Conservation (phyloP, 2,113 vertebrate genomes). For the Amphilophus citrinellus region DNA sequence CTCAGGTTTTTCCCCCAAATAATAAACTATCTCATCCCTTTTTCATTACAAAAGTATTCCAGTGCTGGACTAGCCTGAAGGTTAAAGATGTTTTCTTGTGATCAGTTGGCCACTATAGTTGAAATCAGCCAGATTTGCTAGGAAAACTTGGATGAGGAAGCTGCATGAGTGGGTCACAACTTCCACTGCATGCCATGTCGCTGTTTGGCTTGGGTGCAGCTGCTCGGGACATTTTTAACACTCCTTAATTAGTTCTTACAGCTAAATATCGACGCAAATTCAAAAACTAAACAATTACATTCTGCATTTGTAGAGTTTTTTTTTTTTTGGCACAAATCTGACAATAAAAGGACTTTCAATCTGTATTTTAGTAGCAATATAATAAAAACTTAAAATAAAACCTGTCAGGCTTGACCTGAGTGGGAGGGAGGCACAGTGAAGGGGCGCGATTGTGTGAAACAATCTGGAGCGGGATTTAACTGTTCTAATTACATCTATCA, state of each 20-base stretch:
- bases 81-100: constrained; percentile 56
- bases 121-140: constrained; percentile 35
- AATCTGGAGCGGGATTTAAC: constrained; percentile 68
- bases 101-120: constrained; percentile 27
- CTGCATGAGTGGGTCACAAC: constrained; percentile 2
- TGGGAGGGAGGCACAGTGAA: not conserved
- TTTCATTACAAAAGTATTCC: constrained; percentile 68
- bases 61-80: constrained; percentile 46
- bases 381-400: constrained; percentile 15
- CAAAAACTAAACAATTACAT: not conserved
- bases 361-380: not conserved
- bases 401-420: not conserved
- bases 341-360: not conserved
- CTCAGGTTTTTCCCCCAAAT: constrained; percentile 34
- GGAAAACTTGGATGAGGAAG: constrained; percentile 25
- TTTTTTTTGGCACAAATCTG: not conserved
- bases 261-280: not conserved
- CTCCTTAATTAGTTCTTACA: not conserved
- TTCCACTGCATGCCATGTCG: not conserved
- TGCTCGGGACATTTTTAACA: not conserved
- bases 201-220: not conserved
- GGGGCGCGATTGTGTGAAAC: constrained; percentile 32
- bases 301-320: not conserved
- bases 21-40: constrained; percentile 65
- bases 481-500: constrained; percentile 77